These are phyloP conservation scores for Ceratotherium simum DNA, from an alignment of 2,113 vertebrate species.

Conservation along the genomic window DNA sequence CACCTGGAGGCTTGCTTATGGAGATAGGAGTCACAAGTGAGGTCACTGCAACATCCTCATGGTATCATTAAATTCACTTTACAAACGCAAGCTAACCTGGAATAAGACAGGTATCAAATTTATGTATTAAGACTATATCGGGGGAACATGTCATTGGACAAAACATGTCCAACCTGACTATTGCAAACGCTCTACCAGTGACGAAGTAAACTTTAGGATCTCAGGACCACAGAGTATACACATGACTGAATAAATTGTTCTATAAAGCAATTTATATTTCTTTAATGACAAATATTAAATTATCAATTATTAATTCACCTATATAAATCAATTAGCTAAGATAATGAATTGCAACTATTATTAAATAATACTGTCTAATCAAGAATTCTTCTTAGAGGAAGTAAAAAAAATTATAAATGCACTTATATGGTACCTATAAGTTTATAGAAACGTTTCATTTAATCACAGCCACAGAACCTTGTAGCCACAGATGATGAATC, in stretches of 20 bases:
- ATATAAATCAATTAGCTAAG: constrained; percentile 12
- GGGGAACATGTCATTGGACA: background rate
- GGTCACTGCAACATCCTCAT: background rate
- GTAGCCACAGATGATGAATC: background rate
- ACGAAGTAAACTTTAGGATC: background rate
- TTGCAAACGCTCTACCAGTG: background rate
- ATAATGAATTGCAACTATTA: background rate
- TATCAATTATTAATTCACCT: background rate
- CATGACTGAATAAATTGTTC: background rate
- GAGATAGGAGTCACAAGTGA: background rate
- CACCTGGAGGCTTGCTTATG: background rate
- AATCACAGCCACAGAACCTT: background rate
- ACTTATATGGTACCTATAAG: background rate
- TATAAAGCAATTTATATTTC: background rate
- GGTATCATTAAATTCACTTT: background rate
- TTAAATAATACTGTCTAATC: background rate
- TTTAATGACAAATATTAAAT: constrained; percentile 20
- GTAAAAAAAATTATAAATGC: background rate
- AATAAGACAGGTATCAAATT: background rate
- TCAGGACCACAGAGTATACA: background rate
- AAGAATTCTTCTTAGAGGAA: background rate
- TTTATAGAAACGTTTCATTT: background rate
- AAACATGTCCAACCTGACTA: background rate
- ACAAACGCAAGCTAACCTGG: background rate
- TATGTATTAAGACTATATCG: background rate